phyloP scores from a whole-genome alignment of 2,113 vertebrate species.

The Suncus etruscus region DNA sequence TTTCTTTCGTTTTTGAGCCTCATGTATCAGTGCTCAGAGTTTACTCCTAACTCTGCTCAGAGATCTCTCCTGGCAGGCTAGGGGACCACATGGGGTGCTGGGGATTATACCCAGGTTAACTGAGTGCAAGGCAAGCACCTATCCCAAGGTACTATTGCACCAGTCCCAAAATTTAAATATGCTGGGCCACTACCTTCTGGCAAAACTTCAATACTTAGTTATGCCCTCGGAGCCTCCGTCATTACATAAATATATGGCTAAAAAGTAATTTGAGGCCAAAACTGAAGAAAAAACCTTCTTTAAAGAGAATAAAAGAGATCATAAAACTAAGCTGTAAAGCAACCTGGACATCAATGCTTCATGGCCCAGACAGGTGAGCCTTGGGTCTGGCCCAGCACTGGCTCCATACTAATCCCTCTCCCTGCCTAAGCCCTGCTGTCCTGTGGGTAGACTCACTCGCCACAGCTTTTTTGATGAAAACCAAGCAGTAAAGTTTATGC shows the following conservation, averaged over 20 bases:
- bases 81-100: too few species aligned
- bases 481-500: not conserved
- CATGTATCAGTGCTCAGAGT: too few species aligned
- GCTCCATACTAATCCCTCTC: too few species aligned
- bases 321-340: not conserved
- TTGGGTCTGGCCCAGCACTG: too few species aligned
- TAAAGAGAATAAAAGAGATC: not conserved
- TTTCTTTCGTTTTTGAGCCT: too few species aligned
- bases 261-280: not conserved
- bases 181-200: not conserved
- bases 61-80: too few species aligned
- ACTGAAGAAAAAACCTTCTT: not conserved
- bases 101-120: too few species aligned
- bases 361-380: not conserved
- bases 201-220: conserved; percentile 24
- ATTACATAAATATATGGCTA: conserved; percentile 21
- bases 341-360: not conserved
- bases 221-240: not conserved
- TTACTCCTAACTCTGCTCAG: too few species aligned
- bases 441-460: too few species aligned
- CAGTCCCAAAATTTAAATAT: not conserved
- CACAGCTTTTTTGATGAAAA: not conserved
- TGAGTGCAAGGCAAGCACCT: too few species aligned
- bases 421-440: too few species aligned
- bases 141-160: too few species aligned